Evolutionary conservation across 1,140 invertebrate genomes (phyloP).

Genomic region (Agraylea sexmaculata): DNA sequence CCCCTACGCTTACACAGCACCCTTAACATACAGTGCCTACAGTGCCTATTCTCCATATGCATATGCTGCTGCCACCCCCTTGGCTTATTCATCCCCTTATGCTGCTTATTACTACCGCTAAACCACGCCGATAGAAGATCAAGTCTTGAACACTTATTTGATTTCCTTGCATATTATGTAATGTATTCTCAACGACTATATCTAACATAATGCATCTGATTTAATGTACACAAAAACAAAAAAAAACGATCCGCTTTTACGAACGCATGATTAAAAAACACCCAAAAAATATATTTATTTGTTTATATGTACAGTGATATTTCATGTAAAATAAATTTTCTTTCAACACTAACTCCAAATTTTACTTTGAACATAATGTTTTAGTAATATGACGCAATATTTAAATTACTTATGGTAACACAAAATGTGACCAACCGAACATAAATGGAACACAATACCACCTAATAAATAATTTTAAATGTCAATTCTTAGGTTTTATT

Average conservation of each 20-base stretch:
- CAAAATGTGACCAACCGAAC: too few species aligned
- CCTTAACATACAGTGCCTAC: constrained; percentile 34
- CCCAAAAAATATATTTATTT: too few species aligned
- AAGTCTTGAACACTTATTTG: neutral
- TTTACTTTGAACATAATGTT: too few species aligned
- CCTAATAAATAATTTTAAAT: too few species aligned
- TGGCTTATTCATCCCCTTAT: constrained; percentile 15
- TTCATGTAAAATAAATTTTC: too few species aligned
- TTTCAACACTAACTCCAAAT: too few species aligned
- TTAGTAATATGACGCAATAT: too few species aligned
- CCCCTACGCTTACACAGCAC: constrained; percentile 30
- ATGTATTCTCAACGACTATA: neutral
- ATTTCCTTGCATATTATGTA: neutral
- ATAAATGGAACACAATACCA: too few species aligned
- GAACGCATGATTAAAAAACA: too few species aligned
- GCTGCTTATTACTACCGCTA: constrained; percentile 11
- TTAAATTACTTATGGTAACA: too few species aligned
- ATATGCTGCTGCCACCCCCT: constrained; percentile 20
- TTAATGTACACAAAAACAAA: neutral
- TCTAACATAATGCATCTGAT: neutral
- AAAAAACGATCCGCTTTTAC: neutral
- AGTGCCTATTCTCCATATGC: constrained; percentile 36
- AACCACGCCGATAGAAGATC: neutral
- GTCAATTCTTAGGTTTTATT: too few species aligned
- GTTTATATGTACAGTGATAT: too few species aligned